Evolutionary conservation across 2,113 vertebrate genomes (phyloP), one percentile per base, ranked within the genome.

Genomic region (Amia ocellicauda): DNA sequence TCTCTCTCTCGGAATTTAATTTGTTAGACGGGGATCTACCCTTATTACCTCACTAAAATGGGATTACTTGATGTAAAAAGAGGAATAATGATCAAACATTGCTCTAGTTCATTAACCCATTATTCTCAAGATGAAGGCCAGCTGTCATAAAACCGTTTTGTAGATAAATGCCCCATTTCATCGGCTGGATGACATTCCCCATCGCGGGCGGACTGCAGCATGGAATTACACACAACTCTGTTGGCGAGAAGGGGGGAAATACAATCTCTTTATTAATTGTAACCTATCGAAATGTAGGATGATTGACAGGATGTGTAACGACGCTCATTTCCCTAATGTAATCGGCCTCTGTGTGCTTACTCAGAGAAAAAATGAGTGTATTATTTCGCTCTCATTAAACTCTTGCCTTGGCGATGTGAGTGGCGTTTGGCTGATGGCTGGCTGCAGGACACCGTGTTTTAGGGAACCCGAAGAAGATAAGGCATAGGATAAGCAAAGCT

Each of bases 41-140:
- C 88, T 91, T 91, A 92, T 92, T 91, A 91, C 89, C 87, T 82
- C 80, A 83, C 88, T 88, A 87, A 90, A 89, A 89, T 86, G 88
- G 88, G 89, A 92, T 90, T 86, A 91, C 86, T 89, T 91, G 89
- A 84, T 90, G 87, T 88, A 88, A 87, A n/a, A 86, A 88, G 88
- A 79, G 82, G 83, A 86, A 89, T 85, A 89, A 90, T 89, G 88
- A 89, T 84, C 86, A 89, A 82, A 79, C 85, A 88, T 88, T 86
- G 80, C 84, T 85, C 87, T 83, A 87, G 86, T 85, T 88, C 87
- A 89, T 92, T 90, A 91, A 90, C 83, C 83, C 85, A 90, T 90
- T 92, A 90, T 86, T 90, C 90, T 89, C 85, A 78, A 83, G 85
- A 82, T 76, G 75, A 86, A 83, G 83, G 81, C 77, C 73, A 83